Evolutionary conservation across 2,888 invertebrate genomes (phyloP), one percentile per base, ranked within the genome.

Genomic region (Furcula furcula): DNA sequence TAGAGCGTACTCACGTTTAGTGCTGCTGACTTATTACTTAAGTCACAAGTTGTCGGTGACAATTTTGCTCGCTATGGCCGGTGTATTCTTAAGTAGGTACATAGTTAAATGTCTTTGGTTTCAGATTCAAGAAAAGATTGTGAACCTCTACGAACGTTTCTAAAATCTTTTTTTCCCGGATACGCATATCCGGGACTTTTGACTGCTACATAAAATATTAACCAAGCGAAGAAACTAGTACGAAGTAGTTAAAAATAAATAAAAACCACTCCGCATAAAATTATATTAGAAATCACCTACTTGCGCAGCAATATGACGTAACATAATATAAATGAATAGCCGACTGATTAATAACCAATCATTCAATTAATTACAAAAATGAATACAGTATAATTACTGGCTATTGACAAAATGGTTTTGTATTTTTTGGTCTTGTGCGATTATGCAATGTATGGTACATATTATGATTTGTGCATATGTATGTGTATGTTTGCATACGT

Each of bases 311-410:
- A 12, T n/a, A 18, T 58, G 48, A 55, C 39, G 43, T 48, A 56
- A 55, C 28, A 11, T n/a, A n/a, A n/a, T 22, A 41, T 25, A 29
- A 42, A 35, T 52, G 29, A 41, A 43, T 48, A 35, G 23, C 18
- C 16, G 34, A 13, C 15, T 25, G 18, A 29, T 35, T 34, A 38
- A 45, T 29, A 42, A 36, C 37, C 39, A 31, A 47, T 40, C 33
- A 48, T 55, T 42, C 31, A 46, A 48, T 54, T 43, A 63, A 55
- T 56, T 39, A 38, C 27, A 36, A 39, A 46, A 47, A 39, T 44
- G 43, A 42, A 44, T 36, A 39, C 43, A 38, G 26, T 37, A 46
- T 50, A 50, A 47, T 55, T 46, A 44, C 41, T 26, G 34, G 20
- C 32, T 36, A 49, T 35, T 57, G 50, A 47, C 39, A 52, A 51